phyloP scores from a whole-genome alignment of 2,113 vertebrate species.

The Heterocephalus glaber region DNA sequence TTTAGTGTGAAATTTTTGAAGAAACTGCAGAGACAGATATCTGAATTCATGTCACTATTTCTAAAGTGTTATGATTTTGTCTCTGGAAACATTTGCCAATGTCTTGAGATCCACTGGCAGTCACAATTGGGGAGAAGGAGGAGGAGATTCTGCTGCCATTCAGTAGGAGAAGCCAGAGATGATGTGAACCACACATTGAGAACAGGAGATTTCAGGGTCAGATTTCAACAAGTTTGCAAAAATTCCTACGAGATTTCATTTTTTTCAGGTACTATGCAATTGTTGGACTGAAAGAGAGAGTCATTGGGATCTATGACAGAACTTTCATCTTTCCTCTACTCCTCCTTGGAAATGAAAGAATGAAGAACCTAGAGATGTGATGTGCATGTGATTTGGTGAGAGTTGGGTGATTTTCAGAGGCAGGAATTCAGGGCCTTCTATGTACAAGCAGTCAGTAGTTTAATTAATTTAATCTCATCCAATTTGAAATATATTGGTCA shows the following conservation, averaged over 20 bases:
- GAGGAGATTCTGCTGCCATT: neutral
- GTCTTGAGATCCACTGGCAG: neutral
- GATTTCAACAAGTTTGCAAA: neutral
- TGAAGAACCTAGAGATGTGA: neutral
- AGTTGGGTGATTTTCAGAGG: neutral
- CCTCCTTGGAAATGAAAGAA: neutral
- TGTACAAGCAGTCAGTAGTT: neutral
- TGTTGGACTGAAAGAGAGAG: neutral
- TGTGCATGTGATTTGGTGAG: neutral
- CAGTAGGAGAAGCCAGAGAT: neutral
- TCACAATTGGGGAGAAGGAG: no score
- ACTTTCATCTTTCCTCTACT: neutral
- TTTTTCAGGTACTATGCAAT: neutral
- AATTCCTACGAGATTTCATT: neutral
- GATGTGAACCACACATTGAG: no score
- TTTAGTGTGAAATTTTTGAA: neutral
- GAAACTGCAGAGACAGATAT: neutral
- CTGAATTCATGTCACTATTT: neutral
- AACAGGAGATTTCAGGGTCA: neutral
- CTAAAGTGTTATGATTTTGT: neutral
- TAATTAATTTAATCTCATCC: neutral
- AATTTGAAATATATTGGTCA: neutral
- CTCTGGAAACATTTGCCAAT: neutral
- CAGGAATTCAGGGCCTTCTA: neutral
- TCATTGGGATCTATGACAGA: neutral